Percentiles rank a stretch among this genome's conserved stretches.
These are phyloP conservation scores for Cantharis nigra DNA, from an alignment of 2,888 invertebrate genomes.

Conservation along the genomic window DNA sequence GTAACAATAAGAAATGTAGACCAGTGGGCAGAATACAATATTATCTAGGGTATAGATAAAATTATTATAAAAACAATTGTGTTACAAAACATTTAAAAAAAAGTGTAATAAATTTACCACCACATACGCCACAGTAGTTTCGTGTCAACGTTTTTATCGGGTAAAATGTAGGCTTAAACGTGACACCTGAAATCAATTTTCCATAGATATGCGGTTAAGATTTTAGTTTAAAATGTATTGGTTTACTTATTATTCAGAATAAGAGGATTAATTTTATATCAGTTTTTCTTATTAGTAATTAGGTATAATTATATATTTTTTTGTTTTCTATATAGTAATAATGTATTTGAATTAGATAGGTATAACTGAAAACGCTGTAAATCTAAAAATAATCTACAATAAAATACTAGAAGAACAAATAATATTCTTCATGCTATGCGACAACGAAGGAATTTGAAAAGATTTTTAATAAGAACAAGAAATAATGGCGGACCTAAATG, in stretches of 20 bases:
- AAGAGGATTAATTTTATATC: background rate
- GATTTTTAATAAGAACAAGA: no score
- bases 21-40: background rate
- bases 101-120: background rate
- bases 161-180: background rate
- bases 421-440: no score
- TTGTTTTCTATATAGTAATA: no score
- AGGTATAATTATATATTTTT: no score
- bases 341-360: no score
- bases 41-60: background rate
- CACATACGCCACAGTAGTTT: background rate
- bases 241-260: background rate
- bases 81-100: background rate
- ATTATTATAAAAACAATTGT: background rate
- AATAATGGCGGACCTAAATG: no score
- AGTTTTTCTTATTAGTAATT: background rate
- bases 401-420: no score
- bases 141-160: background rate
- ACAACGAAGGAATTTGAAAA: no score
- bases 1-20: background rate
- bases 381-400: no score
- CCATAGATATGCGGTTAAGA: background rate
- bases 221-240: background rate
- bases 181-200: background rate
- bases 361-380: no score